Base-by-base conservation (phyloP, 2,113 vertebrate genomes). In the Pimephales promelas region DNA sequence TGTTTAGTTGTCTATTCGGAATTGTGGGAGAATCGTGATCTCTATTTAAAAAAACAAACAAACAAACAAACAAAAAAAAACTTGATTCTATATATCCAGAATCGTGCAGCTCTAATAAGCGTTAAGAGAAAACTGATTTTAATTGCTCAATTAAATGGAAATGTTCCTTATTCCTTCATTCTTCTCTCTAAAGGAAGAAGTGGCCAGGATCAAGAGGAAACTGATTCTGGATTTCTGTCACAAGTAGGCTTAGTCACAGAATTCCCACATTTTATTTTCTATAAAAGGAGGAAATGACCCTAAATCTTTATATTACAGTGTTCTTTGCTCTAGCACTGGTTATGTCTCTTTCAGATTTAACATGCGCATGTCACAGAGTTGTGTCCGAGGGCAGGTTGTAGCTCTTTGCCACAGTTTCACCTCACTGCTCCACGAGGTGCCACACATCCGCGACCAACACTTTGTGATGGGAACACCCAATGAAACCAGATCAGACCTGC, bases 221-320 rank as follows among this genome's bases (percentile, higher is more conserved):
- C 47, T 95, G 83, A 94, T 93, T 83, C 56, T 88, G 83, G 90
- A 94, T 83, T 95, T 95, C 87, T 95, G 93, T 86, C 85, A 76
- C 31, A 94, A 88, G 92, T 95, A 90, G 87, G 92, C 88, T 66
- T 24, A 28, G 2, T 61, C 28, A 8, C 2, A 47, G 4, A 61
- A 62, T 18, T 24, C 24, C 2, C n/a, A 20, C 5, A 40, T 6
- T 28, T 62, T 66, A 16, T 34, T 22, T 68, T 68, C 8, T 10
- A 68, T 68, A 22, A 4, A 10, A 36, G 18, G 8, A 36, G 31
- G 31, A 10, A 34, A 20, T 66, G 0, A 34, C 16, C 16, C 7
- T 3, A 54, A 3, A 22, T 22, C 20, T 54, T 54, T 54, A 9
- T 54, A 54, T 54, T 54, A 22, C 52, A 54, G 6, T 8, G 1